Evolutionary conservation across 2,113 vertebrate genomes (phyloP).

Genomic region (Psophia crepitans): DNA sequence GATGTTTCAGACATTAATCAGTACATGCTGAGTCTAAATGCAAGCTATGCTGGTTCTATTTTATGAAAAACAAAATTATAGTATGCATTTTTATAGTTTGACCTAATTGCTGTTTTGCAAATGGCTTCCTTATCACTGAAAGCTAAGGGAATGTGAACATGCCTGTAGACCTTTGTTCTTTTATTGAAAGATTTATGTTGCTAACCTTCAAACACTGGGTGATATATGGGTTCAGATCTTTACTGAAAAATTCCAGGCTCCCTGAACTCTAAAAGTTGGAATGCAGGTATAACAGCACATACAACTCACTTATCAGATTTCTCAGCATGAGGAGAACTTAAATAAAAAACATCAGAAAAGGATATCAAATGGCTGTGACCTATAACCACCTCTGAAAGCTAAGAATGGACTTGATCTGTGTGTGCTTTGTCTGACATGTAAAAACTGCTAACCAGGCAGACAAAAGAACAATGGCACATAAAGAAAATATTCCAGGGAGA

Average conservation of each 20-base stretch:
- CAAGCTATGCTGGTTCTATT: neutral
- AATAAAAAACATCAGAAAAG: constrained; percentile 39
- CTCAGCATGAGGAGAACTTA: neutral
- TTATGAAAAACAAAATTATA: neutral
- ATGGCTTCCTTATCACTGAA: constrained; percentile 30
- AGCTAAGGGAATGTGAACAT: constrained; percentile 11
- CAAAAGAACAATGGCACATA: constrained; percentile 5
- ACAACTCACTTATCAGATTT: constrained; percentile 3
- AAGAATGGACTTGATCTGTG: constrained; percentile 34
- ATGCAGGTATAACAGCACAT: constrained; percentile 24
- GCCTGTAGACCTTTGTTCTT: constrained; percentile 44
- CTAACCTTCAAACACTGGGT: constrained; percentile 48
- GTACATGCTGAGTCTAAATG: neutral
- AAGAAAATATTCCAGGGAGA: constrained; percentile 17
- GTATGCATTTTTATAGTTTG: neutral
- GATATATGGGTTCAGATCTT: constrained; percentile 26
- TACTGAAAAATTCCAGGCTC: constrained; percentile 33
- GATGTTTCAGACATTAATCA: neutral
- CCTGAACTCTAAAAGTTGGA: constrained; percentile 27
- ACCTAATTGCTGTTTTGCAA: constrained; percentile 54
- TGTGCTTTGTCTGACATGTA: neutral
- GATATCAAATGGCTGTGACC: constrained; percentile 24
- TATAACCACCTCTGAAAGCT: constrained; percentile 12
- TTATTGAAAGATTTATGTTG: constrained; percentile 61
- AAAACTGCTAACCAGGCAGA: constrained; percentile 3